These are phyloP conservation scores for Drosophila setifemur DNA, from an alignment of 1,140 invertebrate genomes.

Conservation along the genomic window DNA sequence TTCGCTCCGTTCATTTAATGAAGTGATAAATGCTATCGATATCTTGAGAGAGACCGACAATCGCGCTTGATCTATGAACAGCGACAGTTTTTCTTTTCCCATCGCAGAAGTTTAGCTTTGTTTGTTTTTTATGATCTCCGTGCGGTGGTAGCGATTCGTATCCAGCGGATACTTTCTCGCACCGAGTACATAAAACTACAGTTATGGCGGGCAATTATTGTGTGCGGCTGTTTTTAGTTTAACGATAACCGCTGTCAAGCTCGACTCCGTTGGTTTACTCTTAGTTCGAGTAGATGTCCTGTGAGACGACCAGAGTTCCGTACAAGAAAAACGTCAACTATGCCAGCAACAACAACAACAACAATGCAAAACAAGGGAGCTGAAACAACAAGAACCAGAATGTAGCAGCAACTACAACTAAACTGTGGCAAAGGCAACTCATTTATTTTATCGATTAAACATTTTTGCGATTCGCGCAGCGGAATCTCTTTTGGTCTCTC, in stretches of 20 bases:
- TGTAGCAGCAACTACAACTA: slow-evolving; percentile 30
- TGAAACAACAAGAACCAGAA: slow-evolving; percentile 12
- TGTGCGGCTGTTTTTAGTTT: slow-evolving; percentile 26
- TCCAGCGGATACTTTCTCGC: slow-evolving; percentile 29
- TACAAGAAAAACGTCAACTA: slow-evolving; percentile 69
- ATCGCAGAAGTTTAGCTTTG: background rate
- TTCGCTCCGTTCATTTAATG: slow-evolving; percentile 46
- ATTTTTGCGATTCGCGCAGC: slow-evolving; percentile 80
- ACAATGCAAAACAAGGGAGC: slow-evolving; percentile 14
- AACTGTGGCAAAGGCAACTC: slow-evolving; percentile 70
- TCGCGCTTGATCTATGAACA: slow-evolving; percentile 35
- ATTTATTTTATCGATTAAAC: slow-evolving; percentile 81
- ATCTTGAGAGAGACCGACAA: slow-evolving; percentile 33
- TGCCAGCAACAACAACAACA: slow-evolving; percentile 41
- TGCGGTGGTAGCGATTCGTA: background rate
- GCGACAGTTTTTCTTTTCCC: slow-evolving; percentile 25
- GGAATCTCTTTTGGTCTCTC: slow-evolving; percentile 64
- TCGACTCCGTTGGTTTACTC: background rate
- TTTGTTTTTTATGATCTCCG: slow-evolving; percentile 14
- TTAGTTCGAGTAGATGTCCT: slow-evolving; percentile 20
- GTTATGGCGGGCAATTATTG: slow-evolving; percentile 16
- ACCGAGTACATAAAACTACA: slow-evolving; percentile 35
- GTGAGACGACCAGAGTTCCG: slow-evolving; percentile 48
- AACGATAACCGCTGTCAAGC: slow-evolving; percentile 51
- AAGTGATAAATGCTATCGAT: slow-evolving; percentile 72